These are phyloP conservation scores for Allophyes oxyacanthae DNA, from an alignment of 2,888 invertebrate genomes.

Conservation along the genomic window DNA sequence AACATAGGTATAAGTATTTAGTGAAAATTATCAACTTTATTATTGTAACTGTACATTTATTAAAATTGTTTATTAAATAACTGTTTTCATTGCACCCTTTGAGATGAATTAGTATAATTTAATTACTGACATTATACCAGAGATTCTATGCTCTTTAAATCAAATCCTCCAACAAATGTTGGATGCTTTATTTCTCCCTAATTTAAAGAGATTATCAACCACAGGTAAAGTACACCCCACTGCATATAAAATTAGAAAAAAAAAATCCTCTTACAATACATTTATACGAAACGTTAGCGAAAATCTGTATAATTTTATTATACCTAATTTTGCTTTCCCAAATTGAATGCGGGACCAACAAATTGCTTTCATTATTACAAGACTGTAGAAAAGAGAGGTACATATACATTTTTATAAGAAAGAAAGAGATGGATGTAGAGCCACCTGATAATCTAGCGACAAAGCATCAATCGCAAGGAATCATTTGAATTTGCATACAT, in stretches of 20 bases:
- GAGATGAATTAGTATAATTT: background rate
- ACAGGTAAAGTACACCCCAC: conserved; percentile 67
- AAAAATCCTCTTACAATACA: conserved; percentile 73
- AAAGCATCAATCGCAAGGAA: conserved; percentile 72
- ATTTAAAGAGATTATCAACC: conserved; percentile 69
- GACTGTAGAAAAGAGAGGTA: conserved; percentile 54
- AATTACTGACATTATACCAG: background rate
- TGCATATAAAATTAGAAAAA: conserved; percentile 59
- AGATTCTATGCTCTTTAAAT: background rate
- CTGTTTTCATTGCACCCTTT: background rate
- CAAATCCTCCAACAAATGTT: conserved; percentile 3
- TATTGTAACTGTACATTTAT: conserved; percentile 8
- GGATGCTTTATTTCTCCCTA: conserved; percentile 30
- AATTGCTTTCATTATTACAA: conserved; percentile 69
- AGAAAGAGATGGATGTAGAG: conserved; percentile 30
- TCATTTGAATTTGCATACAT: conserved; percentile 77
- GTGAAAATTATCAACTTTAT: conserved; percentile 1
- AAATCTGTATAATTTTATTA: conserved; percentile 87
- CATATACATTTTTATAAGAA: conserved; percentile 11
- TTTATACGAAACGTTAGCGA: conserved; percentile 63
- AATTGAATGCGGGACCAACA: conserved; percentile 71
- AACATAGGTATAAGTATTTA: conserved; percentile 2
- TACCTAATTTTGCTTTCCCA: conserved; percentile 68
- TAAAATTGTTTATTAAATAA: background rate
- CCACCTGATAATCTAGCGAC: conserved; percentile 71